Conservation (phyloP, 2,797 vertebrate genomes). For the Pelobates cultripes region DNA sequence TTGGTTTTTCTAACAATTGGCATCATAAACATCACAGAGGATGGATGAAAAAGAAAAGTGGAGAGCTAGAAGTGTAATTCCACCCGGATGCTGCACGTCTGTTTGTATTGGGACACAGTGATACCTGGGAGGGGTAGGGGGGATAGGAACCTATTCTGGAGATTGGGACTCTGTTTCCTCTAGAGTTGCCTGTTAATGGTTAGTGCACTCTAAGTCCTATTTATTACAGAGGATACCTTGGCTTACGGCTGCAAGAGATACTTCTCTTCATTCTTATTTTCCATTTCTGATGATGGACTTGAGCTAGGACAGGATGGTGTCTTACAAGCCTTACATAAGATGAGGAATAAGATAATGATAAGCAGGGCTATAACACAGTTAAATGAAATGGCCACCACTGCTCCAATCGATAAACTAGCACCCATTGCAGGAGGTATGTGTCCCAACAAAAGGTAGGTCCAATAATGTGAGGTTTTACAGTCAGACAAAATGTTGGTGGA, state of each 20-base stretch:
- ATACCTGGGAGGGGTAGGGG: background rate
- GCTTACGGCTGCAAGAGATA: slow-evolving; percentile 76
- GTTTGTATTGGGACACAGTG: slow-evolving; percentile 30
- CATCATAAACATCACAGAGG: background rate
- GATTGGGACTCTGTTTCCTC: background rate
- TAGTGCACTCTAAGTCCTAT: background rate
- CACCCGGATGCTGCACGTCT: no score
- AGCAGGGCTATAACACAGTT: slow-evolving; percentile 74
- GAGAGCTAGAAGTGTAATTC: slow-evolving; percentile 18
- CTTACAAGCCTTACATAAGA: slow-evolving; percentile 78
- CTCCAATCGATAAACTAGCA: slow-evolving; percentile 73
- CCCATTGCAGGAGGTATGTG: slow-evolving; percentile 66
- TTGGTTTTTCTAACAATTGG: background rate
- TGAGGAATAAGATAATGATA: slow-evolving; percentile 73
- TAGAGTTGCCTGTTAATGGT: slow-evolving; percentile 12
- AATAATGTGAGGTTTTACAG: background rate
- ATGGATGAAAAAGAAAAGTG: background rate
- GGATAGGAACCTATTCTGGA: no score
- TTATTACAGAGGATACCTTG: background rate
- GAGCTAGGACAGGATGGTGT: slow-evolving; percentile 75
- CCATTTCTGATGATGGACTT: slow-evolving; percentile 62
- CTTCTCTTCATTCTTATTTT: slow-evolving; percentile 74
- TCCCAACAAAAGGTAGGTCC: background rate
- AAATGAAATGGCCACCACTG: slow-evolving; percentile 75
- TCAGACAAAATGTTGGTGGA: background rate